Base-by-base conservation (phyloP, 2,797 vertebrate species). In the Gadopsis marmoratus region DNA sequence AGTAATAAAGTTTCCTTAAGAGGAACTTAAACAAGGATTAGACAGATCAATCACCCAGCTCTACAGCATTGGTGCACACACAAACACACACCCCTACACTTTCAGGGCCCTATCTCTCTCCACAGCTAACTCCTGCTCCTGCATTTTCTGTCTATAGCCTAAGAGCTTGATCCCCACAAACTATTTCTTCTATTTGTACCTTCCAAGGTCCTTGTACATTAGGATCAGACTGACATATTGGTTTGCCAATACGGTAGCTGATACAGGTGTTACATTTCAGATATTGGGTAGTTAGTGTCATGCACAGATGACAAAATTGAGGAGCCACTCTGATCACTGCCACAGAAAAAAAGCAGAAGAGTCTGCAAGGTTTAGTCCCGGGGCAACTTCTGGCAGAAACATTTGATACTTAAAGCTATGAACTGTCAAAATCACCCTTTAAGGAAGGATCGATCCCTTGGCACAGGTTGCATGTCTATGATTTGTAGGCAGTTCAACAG, bases 1-100 rank as follows among this genome's bases (percentile, higher is more conserved):
- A 89, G 82, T 91, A 93, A 94, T 93, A 84, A 89, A 90, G 92
- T 92, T 93, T 91, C 86, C 81, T 88, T 87, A 91, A 89, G 81
- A 93, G 84, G 81, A 93, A 90, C 81, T 92, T 91, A 93, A 94
- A 90, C 87, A 92, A 93, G 90, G 87, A 93, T 93, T 92, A 93
- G 83, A 92, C 74, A 83, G 81, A 93, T 95, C 94, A 91, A 93
- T 94, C 94, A 93, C 77, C 56, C 72, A 76, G 72, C 19, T 12
- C 82, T 72, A 85, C 63, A 78, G 73, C 79, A 86, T 39, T 47
- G 45, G 16, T 53, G 7, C 23, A 58, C 3, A 7, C 58, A 54
- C 51, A 67, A 23, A 43, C 14, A 56, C 48, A 39, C 39, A 58
- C 31, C 35, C 43, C 58, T 68, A 59, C 26, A 47, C 37, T 58